Evolutionary conservation across 2,888 invertebrate genomes (phyloP), one percentile per base, ranked within the genome.

Genomic region (Galeopsomyia nigrocyanea): DNA sequence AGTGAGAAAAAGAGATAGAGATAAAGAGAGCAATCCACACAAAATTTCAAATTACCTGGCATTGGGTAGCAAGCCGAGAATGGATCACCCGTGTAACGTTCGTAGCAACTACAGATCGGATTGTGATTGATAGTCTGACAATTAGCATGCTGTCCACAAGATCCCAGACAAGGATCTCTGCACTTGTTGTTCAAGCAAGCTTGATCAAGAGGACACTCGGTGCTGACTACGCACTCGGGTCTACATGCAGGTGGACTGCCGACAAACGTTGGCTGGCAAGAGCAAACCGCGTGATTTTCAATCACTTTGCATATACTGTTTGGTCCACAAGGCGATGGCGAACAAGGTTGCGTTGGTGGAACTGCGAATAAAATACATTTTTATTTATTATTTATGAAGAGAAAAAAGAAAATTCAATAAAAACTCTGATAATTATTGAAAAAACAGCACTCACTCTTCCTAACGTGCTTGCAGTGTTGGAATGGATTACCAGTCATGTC

Each of bases 81-180:
- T 2, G 94, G 93, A 89, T 94, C 93, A n/a, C 95, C 95, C 16
- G 92, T 92, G 80, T 89, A 91, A 65, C 91, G 90, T 17, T 90
- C 87, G 75, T 91, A 90, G 82, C 95, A 95, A 21, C 92, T 91
- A 83, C 95, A 95, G 77, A 94, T 90, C 1, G 95, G 95, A 82
- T 93, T 94, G 82, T 96, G 95, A 80, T 93, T 92, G 75, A 93
- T 91, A 22, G 95, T 94, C 84, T 92, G 91, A 79, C 96, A 96
- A 68, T 91, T 89, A 13, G 95, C 92, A 81, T 92, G 92, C 77
- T 91, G 90, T 19, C 94, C 95, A 81, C 96, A 96, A 56, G 93
- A 91, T 62, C 93, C 93, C 2, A 90, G 89, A 79, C 95, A 95
- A 13, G 95, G 95, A 87, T 95, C 92, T 63, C 90, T 88, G 82